phyloP scores from a whole-genome alignment of 1,140 invertebrate genomes.

The Zeugodacus cucurbitae region DNA sequence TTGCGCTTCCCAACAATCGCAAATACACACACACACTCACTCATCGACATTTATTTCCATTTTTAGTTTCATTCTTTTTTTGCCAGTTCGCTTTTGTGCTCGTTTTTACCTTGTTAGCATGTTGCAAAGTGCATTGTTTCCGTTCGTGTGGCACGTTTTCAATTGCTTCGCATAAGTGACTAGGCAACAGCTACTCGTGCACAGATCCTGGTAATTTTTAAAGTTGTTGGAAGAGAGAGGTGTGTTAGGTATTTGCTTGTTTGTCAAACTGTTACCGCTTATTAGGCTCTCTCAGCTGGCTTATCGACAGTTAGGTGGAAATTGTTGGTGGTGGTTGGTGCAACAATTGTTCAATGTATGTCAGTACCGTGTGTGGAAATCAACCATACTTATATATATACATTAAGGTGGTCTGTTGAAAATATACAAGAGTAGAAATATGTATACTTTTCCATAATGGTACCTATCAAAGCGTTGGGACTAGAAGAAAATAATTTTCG shows the following conservation, averaged over 20 bases:
- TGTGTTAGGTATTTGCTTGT: background rate
- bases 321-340: background rate
- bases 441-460: too few species aligned
- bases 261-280: slow-evolving; percentile 29
- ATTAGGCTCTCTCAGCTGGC: slow-evolving; percentile 19
- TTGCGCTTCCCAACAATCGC: background rate
- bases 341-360: background rate
- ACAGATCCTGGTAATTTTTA: background rate
- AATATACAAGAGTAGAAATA: too few species aligned
- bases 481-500: too few species aligned
- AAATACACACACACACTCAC: background rate
- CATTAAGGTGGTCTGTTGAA: too few species aligned
- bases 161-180: background rate
- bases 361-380: background rate
- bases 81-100: background rate
- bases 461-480: too few species aligned
- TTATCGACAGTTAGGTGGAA: background rate
- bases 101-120: background rate
- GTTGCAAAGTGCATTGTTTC: background rate
- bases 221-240: background rate
- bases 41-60: background rate
- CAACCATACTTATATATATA: too few species aligned
- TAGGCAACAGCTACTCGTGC: background rate
- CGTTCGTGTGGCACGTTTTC: slow-evolving; percentile 15
- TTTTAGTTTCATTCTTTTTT: background rate